These are phyloP conservation scores for Macquaria australasica DNA, from an alignment of 2,113 vertebrate genomes.

Conservation along the genomic window DNA sequence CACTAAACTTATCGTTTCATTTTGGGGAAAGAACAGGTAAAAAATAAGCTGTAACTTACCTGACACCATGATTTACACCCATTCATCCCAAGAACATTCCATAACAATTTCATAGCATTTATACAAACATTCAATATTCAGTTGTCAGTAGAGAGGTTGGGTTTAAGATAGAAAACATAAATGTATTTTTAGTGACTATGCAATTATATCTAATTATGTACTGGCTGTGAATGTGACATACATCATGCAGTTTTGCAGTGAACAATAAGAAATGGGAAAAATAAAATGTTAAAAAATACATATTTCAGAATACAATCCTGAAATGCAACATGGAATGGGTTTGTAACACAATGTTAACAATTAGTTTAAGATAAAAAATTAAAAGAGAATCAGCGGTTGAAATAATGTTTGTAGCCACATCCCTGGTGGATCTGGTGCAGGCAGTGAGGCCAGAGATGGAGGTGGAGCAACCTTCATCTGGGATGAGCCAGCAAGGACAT, in stretches of 20 bases:
- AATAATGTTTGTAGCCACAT: slow-evolving; percentile 1
- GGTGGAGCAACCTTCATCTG: slow-evolving; percentile 50
- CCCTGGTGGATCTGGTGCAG: slow-evolving; percentile 38
- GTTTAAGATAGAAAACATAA: slow-evolving; percentile 24
- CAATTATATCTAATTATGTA: slow-evolving; percentile 17
- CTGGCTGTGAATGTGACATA: slow-evolving; percentile 51
- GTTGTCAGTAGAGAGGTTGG: slow-evolving; percentile 8
- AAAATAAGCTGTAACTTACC: slow-evolving; percentile 44
- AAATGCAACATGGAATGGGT: slow-evolving; percentile 88
- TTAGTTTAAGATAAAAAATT: slow-evolving; percentile 39
- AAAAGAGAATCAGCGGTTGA: neutral
- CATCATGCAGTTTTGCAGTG: slow-evolving; percentile 71
- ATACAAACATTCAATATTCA: slow-evolving; percentile 11
- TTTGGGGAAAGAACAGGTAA: neutral
- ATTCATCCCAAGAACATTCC: neutral
- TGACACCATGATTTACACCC: slow-evolving; percentile 11
- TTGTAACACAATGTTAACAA: slow-evolving; percentile 75
- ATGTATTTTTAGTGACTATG: slow-evolving; percentile 1
- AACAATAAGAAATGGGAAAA: slow-evolving; percentile 46
- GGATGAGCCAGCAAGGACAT: slow-evolving; percentile 27
- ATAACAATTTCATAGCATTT: slow-evolving; percentile 13
- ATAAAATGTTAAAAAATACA: slow-evolving; percentile 55
- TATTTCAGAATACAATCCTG: slow-evolving; percentile 72
- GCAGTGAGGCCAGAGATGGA: slow-evolving; percentile 34
- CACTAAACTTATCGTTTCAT: neutral